Evolutionary conservation across 30 jellyfish, hydroid and myxozoan genomes (phyloP), one percentile per base, ranked within the genome.

Genomic region (Pseudorhiza aurosa): DNA sequence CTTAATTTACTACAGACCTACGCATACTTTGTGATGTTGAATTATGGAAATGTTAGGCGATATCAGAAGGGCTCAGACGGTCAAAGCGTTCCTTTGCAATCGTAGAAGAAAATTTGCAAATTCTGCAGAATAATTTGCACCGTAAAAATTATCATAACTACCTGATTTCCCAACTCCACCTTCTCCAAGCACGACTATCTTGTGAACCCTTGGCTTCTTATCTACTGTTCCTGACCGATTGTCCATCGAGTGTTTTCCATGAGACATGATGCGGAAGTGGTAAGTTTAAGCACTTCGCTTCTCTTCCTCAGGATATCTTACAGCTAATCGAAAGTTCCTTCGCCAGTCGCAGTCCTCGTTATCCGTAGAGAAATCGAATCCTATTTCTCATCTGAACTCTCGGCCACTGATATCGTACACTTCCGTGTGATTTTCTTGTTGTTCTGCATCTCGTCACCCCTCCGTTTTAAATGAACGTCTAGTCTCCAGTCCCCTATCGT

Each of bases 131-230:
- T n/a, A n/a, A n/a, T n/a, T n/a, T n/a, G n/a, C n/a, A n/a, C n/a
- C n/a, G n/a, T n/a, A n/a, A n/a, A n/a, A n/a, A n/a, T n/a, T n/a
- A n/a, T n/a, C n/a, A n/a, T 47, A 47, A 8, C 22, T 63, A 85
- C 96, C 96, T 72, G 97, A 89, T 68, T 89, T 89, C 58, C 97
- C 95, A 21, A 89, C 97, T 0, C 95, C 87, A 2, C 97, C 95
- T 68, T 89, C 97, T 72, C 97, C 97, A 42, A 89, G 68, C 1
- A 89, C 89, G 7, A 89, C 97, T 1, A 74, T 43, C 42, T 82
- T 89, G 58, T 89, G 88, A 17, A 88, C 95, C 11, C 88, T 65
- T 8, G 87, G 86, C 73, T 53, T 72, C 24, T n/a, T 35, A 3
- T 55, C 74, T 0, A 12, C 75, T 21, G 64, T 72, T 8, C 75